Conservation (phyloP, 92 coral and sea anemone species). For the Bergia puertoricense region DNA sequence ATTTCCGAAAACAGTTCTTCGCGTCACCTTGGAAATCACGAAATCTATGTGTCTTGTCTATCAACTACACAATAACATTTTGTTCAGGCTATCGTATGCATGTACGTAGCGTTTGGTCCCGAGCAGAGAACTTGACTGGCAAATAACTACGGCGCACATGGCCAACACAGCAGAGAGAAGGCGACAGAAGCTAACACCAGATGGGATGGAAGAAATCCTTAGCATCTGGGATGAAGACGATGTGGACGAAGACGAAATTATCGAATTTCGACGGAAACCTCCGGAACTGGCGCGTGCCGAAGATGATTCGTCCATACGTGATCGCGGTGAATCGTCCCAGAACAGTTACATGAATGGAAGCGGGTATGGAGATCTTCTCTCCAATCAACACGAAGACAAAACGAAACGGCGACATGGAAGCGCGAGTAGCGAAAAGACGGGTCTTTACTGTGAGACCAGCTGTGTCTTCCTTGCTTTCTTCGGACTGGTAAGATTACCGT, state of each 20-base stretch:
- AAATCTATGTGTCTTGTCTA: constrained; percentile 1
- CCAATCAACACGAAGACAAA: constrained; percentile 13
- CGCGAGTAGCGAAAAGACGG: constrained; percentile 48
- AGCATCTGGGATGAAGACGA: constrained; percentile 92
- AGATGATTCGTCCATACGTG: neutral
- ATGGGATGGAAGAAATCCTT: constrained; percentile 87
- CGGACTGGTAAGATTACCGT: constrained; percentile 80
- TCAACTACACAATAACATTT: constrained; percentile 30
- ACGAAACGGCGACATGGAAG: constrained; percentile 42
- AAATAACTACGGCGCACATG: neutral
- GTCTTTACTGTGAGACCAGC: constrained; percentile 54
- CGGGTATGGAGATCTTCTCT: constrained; percentile 11
- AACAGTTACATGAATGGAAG: constrained; percentile 21
- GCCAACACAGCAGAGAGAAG: constrained; percentile 42
- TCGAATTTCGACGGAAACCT: constrained; percentile 76
- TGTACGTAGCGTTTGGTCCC: neutral
- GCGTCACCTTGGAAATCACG: neutral
- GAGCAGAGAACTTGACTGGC: neutral
- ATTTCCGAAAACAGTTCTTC: neutral
- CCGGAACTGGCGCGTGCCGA: neutral
- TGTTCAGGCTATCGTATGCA: neutral
- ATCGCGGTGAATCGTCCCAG: constrained; percentile 19
- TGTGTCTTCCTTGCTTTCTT: constrained; percentile 73
- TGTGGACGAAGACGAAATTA: constrained; percentile 89
- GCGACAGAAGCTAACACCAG: constrained; percentile 62